Evolutionary conservation across 2,797 vertebrate species (phyloP).

Genomic region (Thunnus albacares): DNA sequence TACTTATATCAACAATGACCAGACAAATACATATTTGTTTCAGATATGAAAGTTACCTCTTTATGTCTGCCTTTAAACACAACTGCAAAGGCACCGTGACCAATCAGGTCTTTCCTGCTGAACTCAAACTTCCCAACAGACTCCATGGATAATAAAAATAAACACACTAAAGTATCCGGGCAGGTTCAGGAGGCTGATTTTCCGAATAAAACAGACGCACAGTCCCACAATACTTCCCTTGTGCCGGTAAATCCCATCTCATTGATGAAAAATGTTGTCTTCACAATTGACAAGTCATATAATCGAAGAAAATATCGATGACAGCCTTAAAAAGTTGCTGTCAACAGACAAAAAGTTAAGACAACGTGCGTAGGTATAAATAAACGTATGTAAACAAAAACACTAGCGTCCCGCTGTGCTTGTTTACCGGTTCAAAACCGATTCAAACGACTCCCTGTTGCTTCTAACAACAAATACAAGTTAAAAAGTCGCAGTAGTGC

Average conservation of each 20-base stretch:
- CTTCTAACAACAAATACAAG: not conserved
- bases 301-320: not conserved
- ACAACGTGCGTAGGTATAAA: constrained; percentile 29
- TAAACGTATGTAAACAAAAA: constrained; percentile 31
- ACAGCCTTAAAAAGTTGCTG: constrained; percentile 33
- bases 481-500: not conserved
- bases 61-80: constrained; percentile 97
- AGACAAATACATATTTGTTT: not conserved
- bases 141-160: constrained; percentile 85
- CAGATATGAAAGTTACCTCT: constrained; percentile 85
- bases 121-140: constrained; percentile 96
- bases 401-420: not conserved
- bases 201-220: constrained; percentile 55
- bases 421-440: not conserved
- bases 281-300: constrained; percentile 60
- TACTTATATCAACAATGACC: not conserved
- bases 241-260: constrained; percentile 80
- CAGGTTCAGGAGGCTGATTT: constrained; percentile 66
- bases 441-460: not conserved
- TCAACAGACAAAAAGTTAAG: constrained; percentile 43
- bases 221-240: constrained; percentile 65
- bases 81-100: constrained; percentile 96
- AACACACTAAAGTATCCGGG: constrained; percentile 28
- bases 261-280: constrained; percentile 51
- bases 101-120: constrained; percentile 95